Base-by-base conservation (phyloP, 2,888 invertebrate species). In the Aquatica leii region DNA sequence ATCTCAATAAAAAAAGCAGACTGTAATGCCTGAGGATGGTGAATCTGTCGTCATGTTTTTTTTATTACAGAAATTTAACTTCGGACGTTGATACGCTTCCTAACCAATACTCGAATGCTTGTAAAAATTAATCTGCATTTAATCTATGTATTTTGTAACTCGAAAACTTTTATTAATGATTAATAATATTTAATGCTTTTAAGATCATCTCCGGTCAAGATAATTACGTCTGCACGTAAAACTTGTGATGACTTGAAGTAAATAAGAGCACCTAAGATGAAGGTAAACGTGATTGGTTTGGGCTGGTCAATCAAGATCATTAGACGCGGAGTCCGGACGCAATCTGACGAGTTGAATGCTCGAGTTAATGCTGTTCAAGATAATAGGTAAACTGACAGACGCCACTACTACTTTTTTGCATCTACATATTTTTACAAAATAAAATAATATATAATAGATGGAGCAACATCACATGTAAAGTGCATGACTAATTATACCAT, bases 281-380 rank as follows among this genome's bases (percentile, higher is more conserved):
- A 54, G 46, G 54, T 63, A 64, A 52, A 55, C 54, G 49, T 56
- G 59, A 64, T 64, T 64, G 64, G 60, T 55, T 64, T 52, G 57
- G 64, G 55, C 64, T 59, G 64, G 64, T 64, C 59, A 64, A 64
- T 64, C 64, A 64, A 64, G 64, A 64, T 64, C 64, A 64, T 64
- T 64, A 64, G 64, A 63, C 48, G 59, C 43, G 59, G 53, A 63
- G 54, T 63, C 56, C 54, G 58, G 59, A 60, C 64, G 46, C 56
- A 64, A 57, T 56, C 60, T 63, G 59, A 63, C 43, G 64, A 64
- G 64, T 64, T 64, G 64, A 64, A 64, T 52, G 64, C 52, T 52
- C 64, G 64, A 48, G 60, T 64, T 18, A 64, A 64, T 60, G 64
- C 64, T 56, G 55, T 40, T 24, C 49, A 50, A 59, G 55, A 63